These are phyloP conservation scores for Melitaea athalia DNA, from an alignment of 2,888 invertebrate species.

Conservation along the genomic window DNA sequence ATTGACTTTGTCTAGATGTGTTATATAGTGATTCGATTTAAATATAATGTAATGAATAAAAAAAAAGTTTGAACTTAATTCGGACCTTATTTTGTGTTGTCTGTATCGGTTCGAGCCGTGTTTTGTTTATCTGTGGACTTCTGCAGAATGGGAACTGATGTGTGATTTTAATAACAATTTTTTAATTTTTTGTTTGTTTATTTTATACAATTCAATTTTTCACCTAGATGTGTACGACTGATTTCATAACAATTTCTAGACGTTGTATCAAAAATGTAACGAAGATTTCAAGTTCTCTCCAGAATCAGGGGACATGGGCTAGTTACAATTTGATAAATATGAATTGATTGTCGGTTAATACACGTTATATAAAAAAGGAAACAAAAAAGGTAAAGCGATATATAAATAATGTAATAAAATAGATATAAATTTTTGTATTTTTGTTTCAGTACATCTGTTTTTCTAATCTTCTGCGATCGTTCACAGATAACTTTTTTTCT, in stretches of 20 bases:
- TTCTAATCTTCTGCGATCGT: constrained; percentile 7
- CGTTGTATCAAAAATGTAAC: too few species aligned
- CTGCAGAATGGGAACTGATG: constrained; percentile 6
- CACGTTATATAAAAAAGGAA: too few species aligned
- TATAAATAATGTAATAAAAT: not conserved
- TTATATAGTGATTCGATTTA: constrained; percentile 72
- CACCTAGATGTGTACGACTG: too few species aligned
- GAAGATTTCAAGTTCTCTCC: too few species aligned
- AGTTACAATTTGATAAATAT: too few species aligned
- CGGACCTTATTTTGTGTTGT: constrained; percentile 55
- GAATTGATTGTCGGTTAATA: too few species aligned
- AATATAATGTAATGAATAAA: constrained; percentile 43
- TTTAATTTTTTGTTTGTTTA: too few species aligned
- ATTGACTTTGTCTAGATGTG: constrained; percentile 70
- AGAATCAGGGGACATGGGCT: too few species aligned
- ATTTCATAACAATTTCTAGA: too few species aligned
- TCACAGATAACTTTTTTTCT: constrained; percentile 22
- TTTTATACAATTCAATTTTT: too few species aligned
- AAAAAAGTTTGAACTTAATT: constrained; percentile 37
- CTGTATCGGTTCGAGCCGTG: constrained; percentile 44
- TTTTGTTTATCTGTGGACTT: constrained; percentile 42
- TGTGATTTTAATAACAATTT: not conserved
- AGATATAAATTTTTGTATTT: not conserved
- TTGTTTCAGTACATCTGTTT: not conserved
- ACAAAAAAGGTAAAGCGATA: too few species aligned